Evolutionary conservation across 2,888 invertebrate species (phyloP).

Genomic region (Parelbella ahira): DNA sequence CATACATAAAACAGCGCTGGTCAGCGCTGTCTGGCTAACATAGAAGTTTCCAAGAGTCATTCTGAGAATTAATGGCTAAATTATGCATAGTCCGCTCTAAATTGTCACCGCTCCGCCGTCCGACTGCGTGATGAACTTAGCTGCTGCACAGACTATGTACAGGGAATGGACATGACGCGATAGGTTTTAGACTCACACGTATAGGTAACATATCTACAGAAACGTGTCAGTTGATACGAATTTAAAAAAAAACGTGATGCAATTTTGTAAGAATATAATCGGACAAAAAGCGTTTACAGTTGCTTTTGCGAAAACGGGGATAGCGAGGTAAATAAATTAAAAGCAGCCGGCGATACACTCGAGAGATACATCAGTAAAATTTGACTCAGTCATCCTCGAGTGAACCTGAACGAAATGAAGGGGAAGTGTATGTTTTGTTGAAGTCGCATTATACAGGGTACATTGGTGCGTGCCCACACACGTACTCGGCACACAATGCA

Average conservation of each 20-base stretch:
- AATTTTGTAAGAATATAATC: too few species aligned
- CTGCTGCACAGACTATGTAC: slow-evolving; percentile 25
- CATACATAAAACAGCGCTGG: slow-evolving; percentile 54
- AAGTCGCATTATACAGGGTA: slow-evolving; percentile 36
- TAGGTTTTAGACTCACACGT: too few species aligned
- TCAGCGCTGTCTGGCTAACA: slow-evolving; percentile 59
- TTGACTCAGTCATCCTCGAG: slow-evolving; percentile 45
- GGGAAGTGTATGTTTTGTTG: slow-evolving; percentile 38
- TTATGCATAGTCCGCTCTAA: slow-evolving; percentile 74
- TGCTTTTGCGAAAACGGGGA: too few species aligned
- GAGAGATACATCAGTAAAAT: slow-evolving; percentile 54
- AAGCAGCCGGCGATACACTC: slow-evolving; percentile 29
- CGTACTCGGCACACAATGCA: slow-evolving; percentile 52
- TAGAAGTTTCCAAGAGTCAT: slow-evolving; percentile 70
- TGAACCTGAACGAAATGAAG: slow-evolving; percentile 45
- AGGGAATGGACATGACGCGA: slow-evolving; percentile 1
- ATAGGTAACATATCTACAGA: not conserved
- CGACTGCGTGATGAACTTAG: slow-evolving; percentile 55
- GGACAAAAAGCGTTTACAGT: too few species aligned
- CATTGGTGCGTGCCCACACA: slow-evolving; percentile 59
- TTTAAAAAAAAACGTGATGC: not conserved
- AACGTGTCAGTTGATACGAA: not conserved
- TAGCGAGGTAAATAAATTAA: slow-evolving; percentile 20
- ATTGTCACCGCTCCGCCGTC: slow-evolving; percentile 62
- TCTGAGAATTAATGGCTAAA: slow-evolving; percentile 74